phyloP scores from a whole-genome alignment of 2,113 vertebrate species.

The Atrichornis clamosus region DNA sequence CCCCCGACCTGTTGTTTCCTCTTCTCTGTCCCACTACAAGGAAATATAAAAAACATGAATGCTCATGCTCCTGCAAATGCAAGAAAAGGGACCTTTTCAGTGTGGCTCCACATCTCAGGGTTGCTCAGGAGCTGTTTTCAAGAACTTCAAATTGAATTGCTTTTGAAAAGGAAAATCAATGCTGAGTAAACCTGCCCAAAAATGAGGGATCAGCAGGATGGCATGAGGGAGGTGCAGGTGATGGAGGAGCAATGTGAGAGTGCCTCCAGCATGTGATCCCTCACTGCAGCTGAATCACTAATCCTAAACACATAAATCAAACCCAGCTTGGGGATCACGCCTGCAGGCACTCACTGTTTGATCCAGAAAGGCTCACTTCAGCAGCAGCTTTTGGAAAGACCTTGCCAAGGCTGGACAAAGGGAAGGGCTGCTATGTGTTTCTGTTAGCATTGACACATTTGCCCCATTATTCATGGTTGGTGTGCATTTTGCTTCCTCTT shows the following conservation, averaged over 20 bases:
- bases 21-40: rapidly evolving
- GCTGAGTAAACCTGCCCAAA: neutral
- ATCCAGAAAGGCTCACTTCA: neutral
- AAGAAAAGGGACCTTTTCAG: neutral
- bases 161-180: neutral
- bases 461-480: conserved; percentile 20
- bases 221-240: neutral
- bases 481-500: conserved; percentile 28
- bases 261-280: neutral
- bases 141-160: neutral
- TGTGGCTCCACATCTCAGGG: neutral
- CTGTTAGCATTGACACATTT: conserved; percentile 12
- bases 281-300: neutral
- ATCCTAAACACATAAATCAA: neutral
- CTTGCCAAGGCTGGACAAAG: neutral
- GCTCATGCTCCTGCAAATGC: neutral
- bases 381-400: neutral
- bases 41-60: neutral
- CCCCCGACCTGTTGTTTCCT: neutral
- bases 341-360: neutral
- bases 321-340: neutral
- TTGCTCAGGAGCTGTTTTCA: neutral
- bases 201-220: neutral
- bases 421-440: neutral
- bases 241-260: neutral